phyloP scores from a whole-genome alignment of 35 echinoderm and acorn worm species.

The Ophiothrix spiculata region DNA sequence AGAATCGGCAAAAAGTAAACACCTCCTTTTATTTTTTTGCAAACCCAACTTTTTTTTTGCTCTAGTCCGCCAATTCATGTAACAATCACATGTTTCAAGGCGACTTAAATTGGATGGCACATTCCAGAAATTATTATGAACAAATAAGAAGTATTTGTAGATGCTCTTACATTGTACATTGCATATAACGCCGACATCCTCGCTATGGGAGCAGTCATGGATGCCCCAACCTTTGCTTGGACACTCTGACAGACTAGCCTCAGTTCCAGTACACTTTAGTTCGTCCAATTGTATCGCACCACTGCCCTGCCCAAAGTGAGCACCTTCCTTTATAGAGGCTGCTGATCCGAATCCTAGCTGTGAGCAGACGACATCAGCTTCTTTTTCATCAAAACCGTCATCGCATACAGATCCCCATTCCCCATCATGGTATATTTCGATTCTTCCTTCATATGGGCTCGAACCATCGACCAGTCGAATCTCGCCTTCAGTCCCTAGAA shows the following conservation, averaged over 20 bases:
- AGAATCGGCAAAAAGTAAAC: no score
- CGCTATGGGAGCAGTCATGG: conserved; percentile 35
- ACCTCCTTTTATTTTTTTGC: no score
- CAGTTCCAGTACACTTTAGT: background rate
- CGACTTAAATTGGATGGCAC: no score
- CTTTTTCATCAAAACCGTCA: background rate
- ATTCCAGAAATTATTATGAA: no score
- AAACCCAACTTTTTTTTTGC: no score
- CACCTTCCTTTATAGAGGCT: background rate
- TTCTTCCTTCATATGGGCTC: background rate
- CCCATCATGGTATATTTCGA: conserved; percentile 5
- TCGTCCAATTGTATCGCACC: conserved; percentile 39
- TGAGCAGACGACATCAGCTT: background rate
- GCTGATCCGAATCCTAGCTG: conserved; percentile 13
- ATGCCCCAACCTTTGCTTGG: background rate
- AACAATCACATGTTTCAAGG: no score
- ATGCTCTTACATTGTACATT: background rate
- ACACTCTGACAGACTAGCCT: conserved; percentile 26
- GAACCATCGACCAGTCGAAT: background rate
- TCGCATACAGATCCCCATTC: conserved; percentile 28
- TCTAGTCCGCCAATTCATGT: no score
- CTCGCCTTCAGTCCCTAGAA: background rate
- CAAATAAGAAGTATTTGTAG: no score
- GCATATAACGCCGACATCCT: conserved; percentile 37
- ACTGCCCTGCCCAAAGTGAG: conserved; percentile 15